Base-by-base conservation (phyloP, 2,888 invertebrate genomes). In the Altica lythri region DNA sequence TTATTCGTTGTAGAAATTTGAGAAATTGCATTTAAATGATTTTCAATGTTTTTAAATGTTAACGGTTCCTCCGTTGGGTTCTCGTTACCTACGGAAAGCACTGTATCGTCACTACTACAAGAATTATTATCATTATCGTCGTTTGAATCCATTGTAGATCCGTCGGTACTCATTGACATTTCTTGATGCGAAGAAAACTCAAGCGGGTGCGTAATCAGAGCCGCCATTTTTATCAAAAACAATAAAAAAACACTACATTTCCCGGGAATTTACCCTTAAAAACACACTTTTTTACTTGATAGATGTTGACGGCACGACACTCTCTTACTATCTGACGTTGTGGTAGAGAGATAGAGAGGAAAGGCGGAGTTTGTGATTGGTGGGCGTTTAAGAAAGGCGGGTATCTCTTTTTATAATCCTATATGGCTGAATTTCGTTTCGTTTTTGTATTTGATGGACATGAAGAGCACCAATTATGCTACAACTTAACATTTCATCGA, bases 61-160 rank as follows among this genome's bases (percentile, higher is more conserved):
- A 83, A 78, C n/a, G 81, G 67, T 35, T 65, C 65, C 19, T 56
- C 59, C 14, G 53, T 48, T 9, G 59, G 62, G 25, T 54, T 55
- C 66, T 91, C 90, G 70, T 90, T 89, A 4, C 90, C 90, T 60
- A 91, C 90, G 63, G 90, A 90, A 22, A 91, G 71, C 2, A 90
- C 90, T 34, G 90, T 91, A 68, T 89, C 90, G 66, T 89, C 89
- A 65, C 86, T 86, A 63, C 86, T 85, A 61, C 86, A 85, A 55
- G 74, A 75, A 59, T 72, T 72, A 38, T 72, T 55, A 34, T 73
- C 73, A 59, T 69, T 72, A 58, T 71, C 68, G 52, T 74, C 74
- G 57, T 68, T 72, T 25, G 75, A 75, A 59, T 75, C 75, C 71
- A 73, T 71, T 14, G 74, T 75, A 27, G 72, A 72, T n/a, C 72